A percentile compares a stretch with the other conserved stretches of the same genome.
Conservation (phyloP, 2,797 vertebrate genomes). For the Monodelphis domestica region DNA sequence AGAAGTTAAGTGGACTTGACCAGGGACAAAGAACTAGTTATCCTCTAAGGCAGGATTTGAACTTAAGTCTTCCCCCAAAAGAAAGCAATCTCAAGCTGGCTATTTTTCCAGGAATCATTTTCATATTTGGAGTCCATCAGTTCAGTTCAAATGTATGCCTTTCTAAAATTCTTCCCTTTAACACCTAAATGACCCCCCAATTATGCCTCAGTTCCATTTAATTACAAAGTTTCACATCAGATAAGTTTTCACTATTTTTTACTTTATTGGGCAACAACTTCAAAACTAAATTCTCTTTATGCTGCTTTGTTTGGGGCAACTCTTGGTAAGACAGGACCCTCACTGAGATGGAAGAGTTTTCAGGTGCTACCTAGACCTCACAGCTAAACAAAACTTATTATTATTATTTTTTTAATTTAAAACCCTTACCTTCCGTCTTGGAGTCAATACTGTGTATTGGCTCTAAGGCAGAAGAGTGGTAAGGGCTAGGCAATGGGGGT, state of each 20-base stretch:
- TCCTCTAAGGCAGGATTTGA: not conserved
- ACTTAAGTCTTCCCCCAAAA: not conserved
- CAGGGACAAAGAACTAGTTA: not conserved
- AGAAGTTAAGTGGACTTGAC: not conserved
- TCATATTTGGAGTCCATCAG: not conserved
- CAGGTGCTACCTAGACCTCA: not conserved
- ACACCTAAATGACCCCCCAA: constrained; percentile 13
- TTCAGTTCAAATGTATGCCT: constrained; percentile 44
- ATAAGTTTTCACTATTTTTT: not conserved
- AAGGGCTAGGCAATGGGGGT: too few species aligned
- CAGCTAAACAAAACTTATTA: not conserved
- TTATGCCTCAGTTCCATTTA: constrained; percentile 37
- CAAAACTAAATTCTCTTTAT: not conserved
- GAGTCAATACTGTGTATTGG: too few species aligned
- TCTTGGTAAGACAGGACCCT: not conserved
- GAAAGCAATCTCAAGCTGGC: not conserved
- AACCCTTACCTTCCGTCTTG: too few species aligned
- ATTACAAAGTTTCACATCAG: constrained; percentile 17
- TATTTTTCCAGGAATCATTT: not conserved
- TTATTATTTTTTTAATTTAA: too few species aligned
- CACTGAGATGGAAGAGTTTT: not conserved
- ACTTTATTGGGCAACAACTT: constrained; percentile 30
- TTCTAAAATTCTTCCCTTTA: constrained; percentile 35
- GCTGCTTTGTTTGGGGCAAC: not conserved
- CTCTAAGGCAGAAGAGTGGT: too few species aligned